These are phyloP conservation scores for Axea sp. DNA, from an alignment of 2,888 invertebrate species.

Conservation along the genomic window DNA sequence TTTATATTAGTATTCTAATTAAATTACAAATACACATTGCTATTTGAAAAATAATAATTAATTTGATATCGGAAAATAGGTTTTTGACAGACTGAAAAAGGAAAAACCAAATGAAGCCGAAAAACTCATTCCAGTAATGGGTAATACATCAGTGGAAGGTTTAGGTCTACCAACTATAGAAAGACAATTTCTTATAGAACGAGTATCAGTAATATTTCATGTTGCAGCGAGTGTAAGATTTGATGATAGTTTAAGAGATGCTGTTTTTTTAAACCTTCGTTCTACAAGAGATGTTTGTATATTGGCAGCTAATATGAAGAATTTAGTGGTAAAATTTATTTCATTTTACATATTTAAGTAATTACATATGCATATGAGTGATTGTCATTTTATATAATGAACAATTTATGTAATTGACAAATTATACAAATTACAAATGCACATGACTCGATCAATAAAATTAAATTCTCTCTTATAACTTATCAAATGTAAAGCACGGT, in stretches of 20 bases:
- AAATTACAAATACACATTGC: too few relatives aligned
- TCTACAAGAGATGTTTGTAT: constrained; percentile 84
- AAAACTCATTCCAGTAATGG: constrained; percentile 85
- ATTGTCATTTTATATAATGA: too few relatives aligned
- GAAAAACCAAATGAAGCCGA: constrained; percentile 81
- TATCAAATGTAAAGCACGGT: too few relatives aligned
- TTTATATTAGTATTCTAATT: too few relatives aligned
- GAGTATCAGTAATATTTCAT: constrained; percentile 83
- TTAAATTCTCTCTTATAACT: too few relatives aligned
- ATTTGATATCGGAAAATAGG: constrained; percentile 77
- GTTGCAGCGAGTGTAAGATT: constrained; percentile 86
- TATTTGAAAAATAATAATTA: not conserved
- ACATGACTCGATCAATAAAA: too few relatives aligned
- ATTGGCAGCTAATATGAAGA: constrained; percentile 82
- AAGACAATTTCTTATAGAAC: constrained; percentile 78
- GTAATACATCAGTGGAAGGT: constrained; percentile 82
- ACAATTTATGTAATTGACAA: too few relatives aligned
- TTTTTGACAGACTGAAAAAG: constrained; percentile 82
- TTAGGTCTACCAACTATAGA: constrained; percentile 81
- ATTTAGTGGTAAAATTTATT: constrained; percentile 78
- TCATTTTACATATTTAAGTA: too few relatives aligned
- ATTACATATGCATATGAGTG: too few relatives aligned
- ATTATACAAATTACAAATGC: too few relatives aligned
- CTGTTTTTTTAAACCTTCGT: constrained; percentile 83
- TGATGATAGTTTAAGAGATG: constrained; percentile 86